phyloP scores from a whole-genome alignment of 2,797 vertebrate species.

The Micropoecilia bifurca region DNA sequence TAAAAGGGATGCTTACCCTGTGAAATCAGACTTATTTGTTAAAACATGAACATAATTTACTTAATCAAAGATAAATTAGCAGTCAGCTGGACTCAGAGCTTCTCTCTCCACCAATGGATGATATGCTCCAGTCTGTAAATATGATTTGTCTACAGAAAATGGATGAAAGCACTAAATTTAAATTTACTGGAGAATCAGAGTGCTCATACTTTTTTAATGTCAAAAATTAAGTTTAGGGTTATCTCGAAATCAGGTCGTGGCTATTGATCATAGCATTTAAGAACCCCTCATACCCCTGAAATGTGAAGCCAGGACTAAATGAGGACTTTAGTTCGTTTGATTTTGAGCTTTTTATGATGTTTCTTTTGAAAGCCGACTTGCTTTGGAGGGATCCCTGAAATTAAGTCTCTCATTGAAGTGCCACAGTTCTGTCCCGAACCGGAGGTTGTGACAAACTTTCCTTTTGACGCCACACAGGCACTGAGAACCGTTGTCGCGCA shows the following conservation, averaged over 20 bases:
- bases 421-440: slow-evolving; percentile 32
- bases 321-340: background rate
- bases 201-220: background rate
- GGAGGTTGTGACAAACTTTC: slow-evolving; percentile 68
- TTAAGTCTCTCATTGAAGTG: slow-evolving; percentile 20
- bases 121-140: background rate
- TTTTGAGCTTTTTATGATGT: slow-evolving; percentile 6
- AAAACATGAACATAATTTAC: background rate
- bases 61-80: background rate
- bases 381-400: slow-evolving; percentile 37
- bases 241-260: background rate
- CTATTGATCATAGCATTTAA: background rate
- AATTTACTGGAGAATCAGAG: background rate
- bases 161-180: background rate
- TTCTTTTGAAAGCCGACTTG: background rate
- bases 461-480: slow-evolving; percentile 42
- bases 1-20: background rate
- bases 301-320: background rate
- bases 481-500: slow-evolving; percentile 66
- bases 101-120: background rate
- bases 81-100: background rate
- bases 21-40: background rate
- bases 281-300: background rate
- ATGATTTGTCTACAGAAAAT: background rate
- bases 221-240: background rate